A percentile compares a stretch with the other conserved stretches of the same genome.
These are phyloP conservation scores for Lithophane leautieri DNA, from an alignment of 2,888 invertebrate genomes.

Conservation along the genomic window DNA sequence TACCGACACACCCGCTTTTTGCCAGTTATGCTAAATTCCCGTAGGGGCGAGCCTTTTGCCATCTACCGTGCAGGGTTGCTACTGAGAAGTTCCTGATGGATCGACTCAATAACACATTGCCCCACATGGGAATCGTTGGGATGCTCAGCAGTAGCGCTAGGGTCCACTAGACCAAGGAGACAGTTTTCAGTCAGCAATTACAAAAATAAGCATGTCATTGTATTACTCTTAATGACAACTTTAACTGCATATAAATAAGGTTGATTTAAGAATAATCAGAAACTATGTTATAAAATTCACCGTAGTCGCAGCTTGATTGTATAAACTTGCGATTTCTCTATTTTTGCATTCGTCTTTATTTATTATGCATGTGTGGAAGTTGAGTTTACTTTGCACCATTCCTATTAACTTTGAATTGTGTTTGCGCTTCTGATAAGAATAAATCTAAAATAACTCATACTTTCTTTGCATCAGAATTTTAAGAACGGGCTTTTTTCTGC, in stretches of 20 bases:
- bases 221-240: background rate
- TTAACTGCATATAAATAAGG: background rate
- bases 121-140: background rate
- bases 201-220: background rate
- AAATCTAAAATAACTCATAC: background rate
- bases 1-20: background rate
- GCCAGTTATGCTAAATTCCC: background rate
- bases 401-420: background rate
- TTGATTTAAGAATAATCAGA: background rate
- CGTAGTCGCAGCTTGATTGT: background rate
- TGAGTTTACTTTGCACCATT: background rate
- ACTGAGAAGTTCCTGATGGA: background rate
- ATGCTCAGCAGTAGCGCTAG: background rate
- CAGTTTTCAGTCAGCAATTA: background rate
- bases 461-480: background rate
- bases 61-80: background rate
- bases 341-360: background rate
- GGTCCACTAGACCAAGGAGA: background rate
- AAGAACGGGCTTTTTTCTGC: background rate
- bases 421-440: background rate
- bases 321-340: background rate
- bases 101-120: background rate
- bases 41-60: background rate
- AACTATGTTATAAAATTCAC: background rate
- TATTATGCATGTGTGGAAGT: background rate